A percentile compares a stretch with the other conserved stretches of the same genome.
phyloP scores from a whole-genome alignment of 2,888 invertebrate species.

The Chloromyia formosa region DNA sequence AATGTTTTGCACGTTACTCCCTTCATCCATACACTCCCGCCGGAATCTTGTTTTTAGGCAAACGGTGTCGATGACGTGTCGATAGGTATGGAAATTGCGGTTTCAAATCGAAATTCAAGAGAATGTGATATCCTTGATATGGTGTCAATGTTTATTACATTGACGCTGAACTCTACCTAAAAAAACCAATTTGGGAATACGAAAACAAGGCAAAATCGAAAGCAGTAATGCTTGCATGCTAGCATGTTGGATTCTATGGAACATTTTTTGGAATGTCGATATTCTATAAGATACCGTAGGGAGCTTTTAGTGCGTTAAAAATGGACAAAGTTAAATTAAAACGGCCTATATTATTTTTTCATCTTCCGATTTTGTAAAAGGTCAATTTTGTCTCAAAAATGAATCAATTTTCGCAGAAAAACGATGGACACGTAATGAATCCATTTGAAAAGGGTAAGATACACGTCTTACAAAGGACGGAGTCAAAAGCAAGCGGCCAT shows the following conservation, averaged over 20 bases:
- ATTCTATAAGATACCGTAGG: not conserved
- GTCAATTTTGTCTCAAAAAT: no score
- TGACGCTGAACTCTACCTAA: not conserved
- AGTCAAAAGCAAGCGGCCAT: no score
- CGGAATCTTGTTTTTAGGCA: not conserved
- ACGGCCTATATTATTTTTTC: no score
- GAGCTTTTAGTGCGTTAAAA: not conserved
- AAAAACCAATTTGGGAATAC: not conserved
- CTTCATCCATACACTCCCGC: slow-evolving; percentile 14
- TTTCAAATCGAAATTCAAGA: slow-evolving; percentile 31
- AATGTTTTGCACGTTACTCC: slow-evolving; percentile 26
- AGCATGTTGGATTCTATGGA: no score
- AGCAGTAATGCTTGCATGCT: no score
- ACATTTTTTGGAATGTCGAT: slow-evolving; percentile 1
- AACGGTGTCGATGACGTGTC: slow-evolving; percentile 12
- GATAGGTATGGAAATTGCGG: slow-evolving; percentile 39
- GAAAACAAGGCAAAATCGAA: not conserved
- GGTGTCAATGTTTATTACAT: slow-evolving; percentile 8
- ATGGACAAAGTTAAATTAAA: not conserved
- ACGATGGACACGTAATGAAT: no score
- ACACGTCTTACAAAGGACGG: no score
- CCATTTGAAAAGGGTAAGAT: no score
- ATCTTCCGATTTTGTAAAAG: no score
- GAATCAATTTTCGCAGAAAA: no score
- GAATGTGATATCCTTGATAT: slow-evolving; percentile 14